Base-by-base conservation (phyloP, 2,113 vertebrate species). In the Gavia stellata region DNA sequence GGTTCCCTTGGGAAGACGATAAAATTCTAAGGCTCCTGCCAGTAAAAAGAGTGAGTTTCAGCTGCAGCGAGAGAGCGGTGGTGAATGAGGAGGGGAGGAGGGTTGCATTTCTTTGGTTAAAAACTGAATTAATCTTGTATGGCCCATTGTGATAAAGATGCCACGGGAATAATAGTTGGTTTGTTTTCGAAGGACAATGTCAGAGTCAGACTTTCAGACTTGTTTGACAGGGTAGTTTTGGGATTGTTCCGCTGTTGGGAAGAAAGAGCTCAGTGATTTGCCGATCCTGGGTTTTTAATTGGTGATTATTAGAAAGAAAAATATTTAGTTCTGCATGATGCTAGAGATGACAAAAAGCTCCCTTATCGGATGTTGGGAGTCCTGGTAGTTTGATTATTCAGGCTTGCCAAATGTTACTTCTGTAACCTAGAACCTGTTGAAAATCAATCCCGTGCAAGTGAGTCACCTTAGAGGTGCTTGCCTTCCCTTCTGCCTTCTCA, bases 111-210 rank as follows among this genome's bases (percentile, higher is more conserved):
- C 75, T 49, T 45, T 49, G 61, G 24, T 53, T 49, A 28, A 88
- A 87, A 53, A 49, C n/a, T n/a, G 85, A 70, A 81, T 78, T 21
- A 80, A 44, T 94, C 53, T 16, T 92, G 81, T 70, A 2, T 92
- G 79, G 50, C 34, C 15, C 88, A 66, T 88, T 94, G 95, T 96
- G 82, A 21, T 58, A 28, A 70, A 66, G 88, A 88, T 88, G 52
- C 80, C 14, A 4, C 3, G 63, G 90, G 67, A 73, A 94, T 86
- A 97, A 90, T 88, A 12, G 92, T 12, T 31, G 63, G 42, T 77
- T 83, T 97, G 95, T 97, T 86, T 82, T 18, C 67, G 2, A 15
- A 50, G 58, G 79, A 96, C 96, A 96, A 78, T 88, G 85, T 59
- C n/a, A 1, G 0, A 90, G 75, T 88, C 79, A 94, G 92, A 1